Conservation (phyloP, 2,113 vertebrate species). For the Cyanoliseus patagonus region DNA sequence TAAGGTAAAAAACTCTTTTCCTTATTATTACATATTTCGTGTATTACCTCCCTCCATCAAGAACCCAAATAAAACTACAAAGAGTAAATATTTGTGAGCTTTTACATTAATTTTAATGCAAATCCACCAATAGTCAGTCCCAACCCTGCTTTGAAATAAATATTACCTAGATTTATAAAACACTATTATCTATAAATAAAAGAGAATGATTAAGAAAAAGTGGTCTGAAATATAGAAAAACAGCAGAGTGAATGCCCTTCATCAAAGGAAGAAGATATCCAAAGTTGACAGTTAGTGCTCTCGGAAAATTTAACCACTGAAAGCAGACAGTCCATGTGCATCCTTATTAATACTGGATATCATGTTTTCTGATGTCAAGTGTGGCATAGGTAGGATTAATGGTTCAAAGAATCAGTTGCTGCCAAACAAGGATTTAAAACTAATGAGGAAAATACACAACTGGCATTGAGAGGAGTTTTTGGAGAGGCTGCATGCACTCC, state of each 20-base stretch:
- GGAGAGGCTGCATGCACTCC: not conserved
- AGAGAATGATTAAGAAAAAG: not conserved
- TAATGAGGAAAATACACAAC: constrained; percentile 14
- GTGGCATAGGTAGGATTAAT: not conserved
- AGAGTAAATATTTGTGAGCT: not conserved
- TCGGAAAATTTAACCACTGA: not conserved
- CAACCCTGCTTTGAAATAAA: not conserved
- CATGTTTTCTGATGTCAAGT: not conserved
- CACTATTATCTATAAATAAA: not conserved
- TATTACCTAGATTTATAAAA: not conserved
- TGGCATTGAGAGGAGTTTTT: not conserved
- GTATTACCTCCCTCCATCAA: not conserved
- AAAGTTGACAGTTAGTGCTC: not conserved
- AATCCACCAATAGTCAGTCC: not conserved
- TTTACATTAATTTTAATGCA: not conserved
- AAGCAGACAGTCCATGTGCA: not conserved
- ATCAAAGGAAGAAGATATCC: not conserved
- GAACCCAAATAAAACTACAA: not conserved
- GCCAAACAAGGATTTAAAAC: constrained; percentile 30
- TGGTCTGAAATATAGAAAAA: not conserved
- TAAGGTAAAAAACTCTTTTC: not conserved
- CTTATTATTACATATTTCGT: not conserved
- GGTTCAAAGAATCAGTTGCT: not conserved
- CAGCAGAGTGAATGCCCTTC: not conserved
- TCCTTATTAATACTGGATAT: not conserved